Percentiles rank a stretch among this genome's conserved stretches.
Evolutionary conservation across 2,113 vertebrate species (phyloP).

Genomic region (Anas platyrhynchos): DNA sequence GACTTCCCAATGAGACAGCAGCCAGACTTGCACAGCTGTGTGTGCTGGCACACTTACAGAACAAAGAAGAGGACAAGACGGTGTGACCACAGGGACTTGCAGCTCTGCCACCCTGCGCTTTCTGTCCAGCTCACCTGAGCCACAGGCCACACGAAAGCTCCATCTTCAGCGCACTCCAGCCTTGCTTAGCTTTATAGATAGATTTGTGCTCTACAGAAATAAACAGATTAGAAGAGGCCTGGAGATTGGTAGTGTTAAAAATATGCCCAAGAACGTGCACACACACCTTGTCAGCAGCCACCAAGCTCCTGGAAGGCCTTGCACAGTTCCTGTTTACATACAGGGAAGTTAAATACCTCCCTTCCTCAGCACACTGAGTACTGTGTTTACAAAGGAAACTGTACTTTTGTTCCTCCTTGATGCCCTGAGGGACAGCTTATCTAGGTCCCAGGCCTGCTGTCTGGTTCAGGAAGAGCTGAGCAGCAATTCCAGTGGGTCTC

Average conservation of each 20-base stretch:
- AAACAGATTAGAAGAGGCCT: neutral
- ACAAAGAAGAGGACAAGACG: neutral
- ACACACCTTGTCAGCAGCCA: neutral
- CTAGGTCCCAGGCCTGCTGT: neutral
- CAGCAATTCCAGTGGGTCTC: neutral
- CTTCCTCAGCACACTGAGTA: neutral
- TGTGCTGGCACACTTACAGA: neutral
- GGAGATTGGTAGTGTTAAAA: neutral
- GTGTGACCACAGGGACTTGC: fast-evolving
- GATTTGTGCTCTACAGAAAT: neutral
- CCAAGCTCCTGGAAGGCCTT: neutral
- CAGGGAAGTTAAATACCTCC: neutral
- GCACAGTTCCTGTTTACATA: neutral
- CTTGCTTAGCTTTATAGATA: neutral
- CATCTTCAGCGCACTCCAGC: neutral
- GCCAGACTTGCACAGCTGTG: neutral
- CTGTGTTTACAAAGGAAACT: neutral
- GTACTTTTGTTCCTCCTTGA: neutral
- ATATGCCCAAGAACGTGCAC: neutral
- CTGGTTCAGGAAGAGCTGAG: neutral
- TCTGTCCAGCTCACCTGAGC: neutral
- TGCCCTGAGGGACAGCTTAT: neutral
- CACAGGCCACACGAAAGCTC: neutral
- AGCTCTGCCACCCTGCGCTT: neutral
- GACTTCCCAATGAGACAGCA: neutral